Evolutionary conservation across 1,140 invertebrate genomes (phyloP).

Genomic region (Polyergus mexicanus): DNA sequence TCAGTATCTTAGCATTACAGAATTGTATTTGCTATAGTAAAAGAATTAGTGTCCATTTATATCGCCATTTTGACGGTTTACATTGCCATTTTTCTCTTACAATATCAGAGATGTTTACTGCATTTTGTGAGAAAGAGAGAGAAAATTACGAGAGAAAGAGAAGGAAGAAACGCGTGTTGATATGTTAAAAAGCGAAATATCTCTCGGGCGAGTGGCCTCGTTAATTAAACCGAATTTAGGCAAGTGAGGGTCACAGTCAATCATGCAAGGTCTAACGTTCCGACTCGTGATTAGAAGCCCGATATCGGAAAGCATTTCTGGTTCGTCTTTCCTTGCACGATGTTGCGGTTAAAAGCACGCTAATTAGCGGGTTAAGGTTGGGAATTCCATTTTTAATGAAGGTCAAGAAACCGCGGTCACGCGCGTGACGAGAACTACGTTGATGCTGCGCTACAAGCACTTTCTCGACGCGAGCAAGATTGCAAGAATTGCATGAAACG

Average conservation of each 20-base stretch:
- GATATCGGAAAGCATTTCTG: slow-evolving; percentile 67
- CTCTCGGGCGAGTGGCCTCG: slow-evolving; percentile 62
- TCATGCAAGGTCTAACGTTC: slow-evolving; percentile 65
- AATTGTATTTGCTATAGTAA: slow-evolving; percentile 12
- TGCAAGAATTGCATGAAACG: slow-evolving; percentile 28
- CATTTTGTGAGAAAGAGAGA: background rate
- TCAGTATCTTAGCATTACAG: background rate
- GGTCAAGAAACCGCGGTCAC: slow-evolving; percentile 53
- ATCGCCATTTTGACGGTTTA: background rate
- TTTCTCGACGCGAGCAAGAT: slow-evolving; percentile 11
- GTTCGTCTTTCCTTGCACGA: slow-evolving; percentile 61
- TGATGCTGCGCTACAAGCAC: slow-evolving; percentile 21
- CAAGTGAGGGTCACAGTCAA: slow-evolving; percentile 64
- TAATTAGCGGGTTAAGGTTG: slow-evolving; percentile 76
- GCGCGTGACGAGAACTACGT: slow-evolving; percentile 19
- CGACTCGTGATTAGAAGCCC: slow-evolving; percentile 20
- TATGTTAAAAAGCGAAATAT: slow-evolving; percentile 32
- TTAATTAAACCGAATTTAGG: slow-evolving; percentile 74
- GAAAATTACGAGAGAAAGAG: background rate
- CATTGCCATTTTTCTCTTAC: background rate
- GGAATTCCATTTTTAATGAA: slow-evolving; percentile 67
- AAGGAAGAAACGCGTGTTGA: slow-evolving; percentile 5
- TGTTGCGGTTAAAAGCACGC: slow-evolving; percentile 63
- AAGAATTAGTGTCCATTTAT: background rate
- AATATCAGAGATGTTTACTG: background rate